Percentiles rank a stretch among this genome's conserved stretches.
phyloP scores from a whole-genome alignment of 2,113 vertebrate genomes.

The Trichomycterus rosablanca region DNA sequence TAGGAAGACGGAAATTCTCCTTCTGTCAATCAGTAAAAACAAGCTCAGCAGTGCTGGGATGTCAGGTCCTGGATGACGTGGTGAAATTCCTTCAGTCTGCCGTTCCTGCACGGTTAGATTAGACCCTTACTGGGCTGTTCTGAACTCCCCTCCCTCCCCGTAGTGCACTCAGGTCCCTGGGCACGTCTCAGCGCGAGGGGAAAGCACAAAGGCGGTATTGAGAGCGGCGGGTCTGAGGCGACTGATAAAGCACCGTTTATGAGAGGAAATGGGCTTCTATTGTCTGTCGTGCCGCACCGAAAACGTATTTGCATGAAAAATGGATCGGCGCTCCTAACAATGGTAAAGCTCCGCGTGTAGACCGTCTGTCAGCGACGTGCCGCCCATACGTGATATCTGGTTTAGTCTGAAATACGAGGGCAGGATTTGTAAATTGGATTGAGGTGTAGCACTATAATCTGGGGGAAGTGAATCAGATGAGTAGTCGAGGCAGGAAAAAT shows the following conservation, averaged over 20 bases:
- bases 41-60: too few species aligned
- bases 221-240: constrained; percentile 25
- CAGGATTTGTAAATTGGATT: too few species aligned
- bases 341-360: background rate
- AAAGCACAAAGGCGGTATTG: constrained; percentile 21
- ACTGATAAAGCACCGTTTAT: constrained; percentile 25
- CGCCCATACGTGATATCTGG: background rate
- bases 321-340: background rate
- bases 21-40: too few species aligned
- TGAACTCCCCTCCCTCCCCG: background rate
- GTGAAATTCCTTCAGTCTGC: constrained; percentile 8
- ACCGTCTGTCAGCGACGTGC: background rate
- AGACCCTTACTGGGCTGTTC: constrained; percentile 1
- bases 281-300: constrained; percentile 14
- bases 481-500: background rate
- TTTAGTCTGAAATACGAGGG: too few species aligned
- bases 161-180: constrained; percentile 10
- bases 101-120: constrained; percentile 13
- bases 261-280: constrained; percentile 31
- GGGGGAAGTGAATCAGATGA: background rate
- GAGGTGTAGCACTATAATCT: background rate
- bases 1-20: too few species aligned
- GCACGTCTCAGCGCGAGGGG: constrained; percentile 9
- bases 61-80: background rate
- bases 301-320: constrained; percentile 16